Conservation (phyloP, 2,797 vertebrate species). For the Clarias platycephalus region DNA sequence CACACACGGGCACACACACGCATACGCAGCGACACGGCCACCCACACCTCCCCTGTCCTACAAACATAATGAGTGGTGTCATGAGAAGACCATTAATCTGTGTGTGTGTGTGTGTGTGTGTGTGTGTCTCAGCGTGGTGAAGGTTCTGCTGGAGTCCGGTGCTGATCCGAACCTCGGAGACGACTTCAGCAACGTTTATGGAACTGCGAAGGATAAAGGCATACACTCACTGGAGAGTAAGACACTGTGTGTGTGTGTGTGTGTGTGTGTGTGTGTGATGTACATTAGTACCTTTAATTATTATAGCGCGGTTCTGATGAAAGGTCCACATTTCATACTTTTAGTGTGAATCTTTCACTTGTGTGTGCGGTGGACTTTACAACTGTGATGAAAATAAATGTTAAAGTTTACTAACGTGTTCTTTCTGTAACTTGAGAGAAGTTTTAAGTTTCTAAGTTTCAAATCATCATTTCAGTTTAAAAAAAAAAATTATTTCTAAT, state of each 20-base stretch:
- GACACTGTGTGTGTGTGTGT: not conserved
- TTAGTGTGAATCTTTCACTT: not conserved
- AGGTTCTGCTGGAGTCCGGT: slow-evolving; percentile 81
- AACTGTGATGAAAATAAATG: not conserved
- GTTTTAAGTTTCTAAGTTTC: too few species aligned
- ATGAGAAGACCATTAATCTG: not conserved
- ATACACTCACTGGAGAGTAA: slow-evolving; percentile 94
- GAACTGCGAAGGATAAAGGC: slow-evolving; percentile 86
- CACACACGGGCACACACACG: too few species aligned
- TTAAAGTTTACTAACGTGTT: not conserved
- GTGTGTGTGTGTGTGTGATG: too few species aligned
- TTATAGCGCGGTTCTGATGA: not conserved
- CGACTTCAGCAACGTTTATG: slow-evolving; percentile 91
- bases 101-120: not conserved
- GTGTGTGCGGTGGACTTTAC: not conserved
- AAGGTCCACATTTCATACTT: not conserved
- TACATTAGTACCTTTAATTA: not conserved
- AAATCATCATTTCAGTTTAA: too few species aligned
- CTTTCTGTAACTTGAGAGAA: not conserved
- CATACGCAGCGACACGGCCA: not conserved
- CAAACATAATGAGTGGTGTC: not conserved
- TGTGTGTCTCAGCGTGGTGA: slow-evolving; percentile 77
- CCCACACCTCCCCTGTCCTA: not conserved
- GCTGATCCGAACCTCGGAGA: slow-evolving; percentile 92
- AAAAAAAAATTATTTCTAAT: too few species aligned